Base-by-base conservation (phyloP, 2,888 invertebrate genomes). In the Phyllotreta striolata region DNA sequence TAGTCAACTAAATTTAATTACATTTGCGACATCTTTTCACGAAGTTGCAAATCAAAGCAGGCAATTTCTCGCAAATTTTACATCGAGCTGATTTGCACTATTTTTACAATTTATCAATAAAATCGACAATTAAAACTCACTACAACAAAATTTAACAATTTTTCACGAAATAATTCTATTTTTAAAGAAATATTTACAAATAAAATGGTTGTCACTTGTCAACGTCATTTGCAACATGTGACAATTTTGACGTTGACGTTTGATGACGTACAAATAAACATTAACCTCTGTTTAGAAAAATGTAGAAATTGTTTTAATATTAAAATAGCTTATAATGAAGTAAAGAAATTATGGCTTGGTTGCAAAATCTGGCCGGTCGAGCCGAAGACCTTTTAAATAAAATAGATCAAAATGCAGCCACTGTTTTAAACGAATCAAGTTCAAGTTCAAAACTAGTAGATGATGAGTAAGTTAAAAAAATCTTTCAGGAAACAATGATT, bases 341-440 rank as follows among this genome's bases (percentile, higher is more conserved):
- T 58, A 40, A 49, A 14, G 13, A 35, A 51, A 62, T 56, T 56
- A 90, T 90, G 90, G 89, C 90, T 66, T 91, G 91, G 91, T 79
- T 91, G 52, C 85, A 86, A 67, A 90, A 87, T 71, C 83, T 91
- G 59, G 90, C 91, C 51, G 90, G 87, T 34, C 89, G 87, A 73
- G 91, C 91, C 14, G 91, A 91, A 79, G 86, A 87, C 76, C 83
- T 92, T 62, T 80, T 92, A 37, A 91, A 91, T 78, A 88, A 88
- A 80, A 86, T 92, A 58, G 91, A 92, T 77, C 85, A 90, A 78
- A 88, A 88, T 77, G 90, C 91, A 10, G 91, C 90, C 1, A 85
- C 85, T 41, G 90, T 87, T 41, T 81, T 88, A 68, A 79, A 75
- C 63, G 80, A 79, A 61, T 52, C 64, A 3, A 66, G 49, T 60